Base-by-base conservation (phyloP, 2,888 invertebrate species). In the Ochlodes sylvanus region DNA sequence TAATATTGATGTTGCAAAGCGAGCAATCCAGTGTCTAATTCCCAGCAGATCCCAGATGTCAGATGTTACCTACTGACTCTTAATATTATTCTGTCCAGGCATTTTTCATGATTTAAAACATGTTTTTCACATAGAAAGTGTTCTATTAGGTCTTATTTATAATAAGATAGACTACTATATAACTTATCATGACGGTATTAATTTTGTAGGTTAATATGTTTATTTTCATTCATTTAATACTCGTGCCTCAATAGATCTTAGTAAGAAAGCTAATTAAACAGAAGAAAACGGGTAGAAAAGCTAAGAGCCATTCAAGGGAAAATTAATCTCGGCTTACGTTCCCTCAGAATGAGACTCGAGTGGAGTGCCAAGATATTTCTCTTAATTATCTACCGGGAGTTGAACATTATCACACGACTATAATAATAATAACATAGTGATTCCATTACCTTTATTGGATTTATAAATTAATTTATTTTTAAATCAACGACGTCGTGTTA, bases 221-320 rank as follows among this genome's bases (percentile, higher is more conserved):
- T n/a, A n/a, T n/a, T n/a, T n/a, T n/a, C n/a, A n/a, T n/a, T 32
- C 7, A 54, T 32, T 38, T 27, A 54, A 19, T n/a, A 21, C 21
- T 3, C 9, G 19, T n/a, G 4, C n/a, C 14, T 54, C 14, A 32
- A 54, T n/a, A 32, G 54, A 32, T 32, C n/a, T 54, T 32, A 7
- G 32, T n/a, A 7, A 27, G n/a, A 54, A 32, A 54, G 32, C 54
- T 32, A 32, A 32, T 19, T 54, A 32, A 54, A 54, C 32, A 54
- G 54, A 32, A 32, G n/a, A 54, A 54, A 54, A 32, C n/a, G 54
- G 54, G 54, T 54, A 32, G 7, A 54, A 32, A 54, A 54, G 19
- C 52, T 14, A 52, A 52, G 52, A 52, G n/a, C 15, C 54, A 54
- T 54, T 54, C 54, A 54, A 27, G 32, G 32, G 27, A 54, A 54